Conservation (phyloP, 2,888 invertebrate species). For the Agriopis leucophaearia region DNA sequence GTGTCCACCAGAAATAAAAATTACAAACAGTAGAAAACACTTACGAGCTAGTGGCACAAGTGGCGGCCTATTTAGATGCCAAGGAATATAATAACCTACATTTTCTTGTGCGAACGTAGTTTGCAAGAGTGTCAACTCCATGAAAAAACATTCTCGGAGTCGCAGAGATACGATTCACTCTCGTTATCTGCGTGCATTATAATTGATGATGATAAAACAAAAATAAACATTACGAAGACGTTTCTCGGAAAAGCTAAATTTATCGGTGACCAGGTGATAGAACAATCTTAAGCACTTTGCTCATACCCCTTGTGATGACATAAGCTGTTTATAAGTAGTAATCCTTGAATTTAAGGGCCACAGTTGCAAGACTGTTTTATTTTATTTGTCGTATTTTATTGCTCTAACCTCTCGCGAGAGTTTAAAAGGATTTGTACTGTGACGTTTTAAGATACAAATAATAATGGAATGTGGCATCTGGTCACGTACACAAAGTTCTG, state of each 20-base stretch:
- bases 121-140: not conserved
- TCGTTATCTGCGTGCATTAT: conserved; percentile 33
- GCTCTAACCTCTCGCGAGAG: conserved; percentile 7
- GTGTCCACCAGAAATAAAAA: too few species aligned
- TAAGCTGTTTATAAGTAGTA: conserved; percentile 12
- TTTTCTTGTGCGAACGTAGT: not conserved
- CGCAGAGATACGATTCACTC: conserved; percentile 10
- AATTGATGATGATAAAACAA: conserved; percentile 37
- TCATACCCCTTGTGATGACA: conserved; percentile 22
- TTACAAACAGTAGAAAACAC: too few species aligned
- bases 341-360: conserved; percentile 20
- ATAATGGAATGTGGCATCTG: not conserved
- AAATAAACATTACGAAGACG: conserved; percentile 54
- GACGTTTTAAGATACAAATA: not conserved
- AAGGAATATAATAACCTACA: too few species aligned
- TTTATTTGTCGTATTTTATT: conserved; percentile 3
- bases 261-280: conserved; percentile 51
- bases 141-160: conserved; percentile 2
- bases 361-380: conserved; percentile 5
- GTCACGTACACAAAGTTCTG: not conserved
- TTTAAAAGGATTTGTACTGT: not conserved
- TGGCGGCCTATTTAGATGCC: too few species aligned
- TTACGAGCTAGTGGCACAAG: too few species aligned
- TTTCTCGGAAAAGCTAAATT: conserved; percentile 53
- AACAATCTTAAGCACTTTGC: conserved; percentile 36